Conservation (phyloP, 2,113 vertebrate species). For the Lutjanus erythropterus region DNA sequence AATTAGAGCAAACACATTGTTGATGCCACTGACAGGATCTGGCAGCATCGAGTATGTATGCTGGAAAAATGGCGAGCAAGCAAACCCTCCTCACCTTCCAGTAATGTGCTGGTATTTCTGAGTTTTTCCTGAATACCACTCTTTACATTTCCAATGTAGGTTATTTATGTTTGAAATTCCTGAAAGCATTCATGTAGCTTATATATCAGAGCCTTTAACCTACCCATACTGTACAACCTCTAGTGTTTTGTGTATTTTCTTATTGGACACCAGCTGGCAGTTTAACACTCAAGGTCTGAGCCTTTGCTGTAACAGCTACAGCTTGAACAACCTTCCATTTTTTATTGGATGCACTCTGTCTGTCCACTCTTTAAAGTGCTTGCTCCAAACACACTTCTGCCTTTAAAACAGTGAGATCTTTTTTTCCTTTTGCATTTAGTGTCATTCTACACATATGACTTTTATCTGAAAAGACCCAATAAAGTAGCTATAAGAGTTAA, state of each 20-base stretch:
- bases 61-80: neutral
- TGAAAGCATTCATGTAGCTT: neutral
- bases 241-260: neutral
- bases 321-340: neutral
- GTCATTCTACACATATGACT: neutral
- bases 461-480: neutral
- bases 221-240: neutral
- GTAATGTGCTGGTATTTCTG: neutral
- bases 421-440: too few species aligned
- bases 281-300: conserved; percentile 4
- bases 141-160: neutral
- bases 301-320: neutral
- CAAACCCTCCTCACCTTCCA: conserved; percentile 11
- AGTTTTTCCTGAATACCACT: neutral
- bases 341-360: conserved; percentile 4
- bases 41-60: neutral
- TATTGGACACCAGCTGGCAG: conserved; percentile 10
- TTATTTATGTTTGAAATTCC: neutral
- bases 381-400: neutral
- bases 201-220: neutral
- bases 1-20: conserved; percentile 15
- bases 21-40: conserved; percentile 18
- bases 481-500: neutral
- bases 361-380: neutral
- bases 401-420: too few species aligned